Conservation (phyloP, 2,113 vertebrate species). For the Blennius ocellaris region DNA sequence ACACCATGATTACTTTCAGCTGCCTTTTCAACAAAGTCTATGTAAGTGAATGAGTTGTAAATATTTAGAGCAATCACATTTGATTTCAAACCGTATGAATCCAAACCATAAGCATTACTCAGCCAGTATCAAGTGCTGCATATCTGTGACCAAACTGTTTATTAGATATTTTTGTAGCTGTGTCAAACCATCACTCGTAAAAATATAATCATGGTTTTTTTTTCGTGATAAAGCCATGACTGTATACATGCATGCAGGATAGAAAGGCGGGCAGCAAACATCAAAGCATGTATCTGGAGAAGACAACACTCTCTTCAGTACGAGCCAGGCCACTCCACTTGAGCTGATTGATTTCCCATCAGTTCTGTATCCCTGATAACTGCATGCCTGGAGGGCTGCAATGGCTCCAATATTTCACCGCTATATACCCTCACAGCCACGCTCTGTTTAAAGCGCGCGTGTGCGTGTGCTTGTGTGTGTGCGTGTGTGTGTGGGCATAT, state of each 20-base stretch:
- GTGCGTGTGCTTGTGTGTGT: conserved; percentile 7
- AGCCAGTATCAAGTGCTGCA: background rate
- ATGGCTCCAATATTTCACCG: conserved; percentile 74
- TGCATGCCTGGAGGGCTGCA: conserved; percentile 74
- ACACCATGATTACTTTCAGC: conserved; percentile 1
- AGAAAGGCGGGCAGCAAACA: conserved; percentile 16
- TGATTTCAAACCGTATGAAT: background rate
- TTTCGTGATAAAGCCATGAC: background rate
- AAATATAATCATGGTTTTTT: background rate
- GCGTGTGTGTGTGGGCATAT: background rate
- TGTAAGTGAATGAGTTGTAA: background rate
- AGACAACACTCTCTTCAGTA: conserved; percentile 53
- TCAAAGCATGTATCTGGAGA: conserved; percentile 38
- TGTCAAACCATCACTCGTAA: background rate
- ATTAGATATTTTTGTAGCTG: background rate
- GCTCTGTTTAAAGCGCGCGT: conserved; percentile 40
- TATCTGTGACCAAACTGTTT: background rate
- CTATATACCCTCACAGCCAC: conserved; percentile 37
- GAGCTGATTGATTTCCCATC: conserved; percentile 83
- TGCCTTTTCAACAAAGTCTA: no score
- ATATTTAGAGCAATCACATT: background rate
- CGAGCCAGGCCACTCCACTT: conserved; percentile 72
- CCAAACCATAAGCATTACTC: background rate
- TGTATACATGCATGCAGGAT: background rate
- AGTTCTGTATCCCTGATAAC: conserved; percentile 80